Percentiles rank a stretch among this genome's conserved stretches.
phyloP scores from a whole-genome alignment of 2,797 vertebrate genomes.

The Tauraco hartlaubi region DNA sequence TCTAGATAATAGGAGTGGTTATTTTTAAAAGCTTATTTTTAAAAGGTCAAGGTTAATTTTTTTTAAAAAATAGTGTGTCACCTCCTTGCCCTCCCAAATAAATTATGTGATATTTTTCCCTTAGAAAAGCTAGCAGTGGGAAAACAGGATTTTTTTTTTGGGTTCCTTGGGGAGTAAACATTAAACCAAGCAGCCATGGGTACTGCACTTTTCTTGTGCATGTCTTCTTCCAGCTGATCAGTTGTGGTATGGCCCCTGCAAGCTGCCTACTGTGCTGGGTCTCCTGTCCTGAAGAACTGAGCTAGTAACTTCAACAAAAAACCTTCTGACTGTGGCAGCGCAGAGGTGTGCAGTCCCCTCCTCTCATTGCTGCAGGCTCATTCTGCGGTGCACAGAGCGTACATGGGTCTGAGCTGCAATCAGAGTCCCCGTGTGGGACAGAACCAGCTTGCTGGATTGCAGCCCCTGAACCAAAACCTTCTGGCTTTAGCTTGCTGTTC shows the following conservation, averaged over 20 bases:
- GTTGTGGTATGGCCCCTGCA: neutral
- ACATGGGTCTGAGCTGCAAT: neutral
- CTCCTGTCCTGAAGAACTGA: neutral
- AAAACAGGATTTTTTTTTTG: slow-evolving; percentile 21
- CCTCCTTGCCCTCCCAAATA: neutral
- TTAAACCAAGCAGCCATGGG: neutral
- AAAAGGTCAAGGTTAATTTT: neutral
- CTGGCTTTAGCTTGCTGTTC: neutral
- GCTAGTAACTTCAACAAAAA: neutral
- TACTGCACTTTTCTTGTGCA: neutral
- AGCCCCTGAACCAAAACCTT: neutral
- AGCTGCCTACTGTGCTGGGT: neutral
- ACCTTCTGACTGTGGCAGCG: neutral
- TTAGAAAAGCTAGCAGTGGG: neutral
- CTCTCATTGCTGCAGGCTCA: neutral
- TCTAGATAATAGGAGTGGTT: neutral
- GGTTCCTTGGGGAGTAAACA: neutral
- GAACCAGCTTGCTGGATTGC: neutral
- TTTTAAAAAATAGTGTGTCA: neutral
- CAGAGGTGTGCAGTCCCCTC: neutral
- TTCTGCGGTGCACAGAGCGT: neutral
- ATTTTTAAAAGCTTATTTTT: neutral
- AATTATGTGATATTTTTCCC: neutral
- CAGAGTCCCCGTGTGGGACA: no score
- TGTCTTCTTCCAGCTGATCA: neutral